Evolutionary conservation across 1,140 invertebrate genomes (phyloP), one percentile per base, ranked within the genome.

Genomic region (Cydia amplana): DNA sequence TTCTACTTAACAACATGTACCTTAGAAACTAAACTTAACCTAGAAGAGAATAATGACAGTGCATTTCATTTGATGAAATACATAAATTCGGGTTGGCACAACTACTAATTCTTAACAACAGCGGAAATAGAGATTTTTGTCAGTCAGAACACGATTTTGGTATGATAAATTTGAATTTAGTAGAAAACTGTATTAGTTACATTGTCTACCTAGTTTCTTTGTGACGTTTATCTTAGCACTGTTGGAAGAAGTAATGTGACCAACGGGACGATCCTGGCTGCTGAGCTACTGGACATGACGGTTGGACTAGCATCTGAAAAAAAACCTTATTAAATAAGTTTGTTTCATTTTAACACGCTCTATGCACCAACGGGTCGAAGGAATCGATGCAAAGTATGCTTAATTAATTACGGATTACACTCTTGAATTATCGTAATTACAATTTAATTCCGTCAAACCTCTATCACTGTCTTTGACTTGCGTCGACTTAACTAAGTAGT

Each of bases 81-180:
- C 85, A 85, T 91, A 91, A 91, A 91, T 91, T 91, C 90, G 90
- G 87, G 83, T 91, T 91, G 90, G 88, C 87, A 90, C 87, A 91
- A 87, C 88, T 88, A 89, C 83, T 86, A 83, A 83, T 80, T 87
- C 55, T 60, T 70, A 86, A 85, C 75, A 90, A 90, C 87, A 85
- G 82, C 87, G 77, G 79, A 87, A 85, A 87, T 85, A 85, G 77
- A 80, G 78, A 87, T 87, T 83, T 78, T 79, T 75, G 18, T 91
- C 86, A 89, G 85, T 89, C 85, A 81, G 81, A 81, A 75, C 77
- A 82, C 80, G 74, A 78, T 81, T 76, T 81, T 77, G 83, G 77
- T 79, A 81, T 63, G 80, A 80, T 76, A 80, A 70, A 79, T 78
- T 81, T 75, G 46, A 75, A 60, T 70, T 70, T 40, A 70, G 65